Conservation (phyloP, 2,888 invertebrate genomes). For the Drosophila tripunctata region DNA sequence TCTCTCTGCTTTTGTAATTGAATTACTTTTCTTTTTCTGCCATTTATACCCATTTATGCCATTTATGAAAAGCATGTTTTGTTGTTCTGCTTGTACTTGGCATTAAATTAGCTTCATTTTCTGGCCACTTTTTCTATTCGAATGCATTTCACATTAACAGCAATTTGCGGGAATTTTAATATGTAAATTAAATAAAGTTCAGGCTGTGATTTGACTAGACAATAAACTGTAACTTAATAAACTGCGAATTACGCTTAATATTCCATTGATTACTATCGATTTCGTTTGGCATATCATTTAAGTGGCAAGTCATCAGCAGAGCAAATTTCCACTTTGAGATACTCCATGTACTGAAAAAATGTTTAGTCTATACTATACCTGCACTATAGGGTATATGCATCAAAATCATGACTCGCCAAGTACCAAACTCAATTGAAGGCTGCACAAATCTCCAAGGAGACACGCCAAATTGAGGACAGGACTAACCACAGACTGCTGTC, state of each 20-base stretch:
- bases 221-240: constrained; percentile 44
- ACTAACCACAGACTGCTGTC: constrained; percentile 50
- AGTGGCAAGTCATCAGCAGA: constrained; percentile 36
- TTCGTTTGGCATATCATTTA: too few relatives aligned
- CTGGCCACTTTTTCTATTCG: constrained; percentile 23
- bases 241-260: constrained; percentile 40
- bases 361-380: too few relatives aligned
- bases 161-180: background rate
- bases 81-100: constrained; percentile 6
- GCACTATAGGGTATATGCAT: background rate
- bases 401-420: constrained; percentile 15
- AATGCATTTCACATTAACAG: constrained; percentile 16
- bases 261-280: constrained; percentile 63
- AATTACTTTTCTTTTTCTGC: constrained; percentile 45
- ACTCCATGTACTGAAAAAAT: background rate
- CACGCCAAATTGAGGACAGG: constrained; percentile 62
- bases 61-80: constrained; percentile 28
- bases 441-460: constrained; percentile 77
- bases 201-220: background rate
- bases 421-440: constrained; percentile 35
- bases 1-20: constrained; percentile 53
- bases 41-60: constrained; percentile 20
- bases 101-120: constrained; percentile 51
- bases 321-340: background rate
- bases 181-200: constrained; percentile 7